These are phyloP conservation scores for Corythornis madagascariensis DNA, from an alignment of 2,113 vertebrate genomes.

Conservation along the genomic window DNA sequence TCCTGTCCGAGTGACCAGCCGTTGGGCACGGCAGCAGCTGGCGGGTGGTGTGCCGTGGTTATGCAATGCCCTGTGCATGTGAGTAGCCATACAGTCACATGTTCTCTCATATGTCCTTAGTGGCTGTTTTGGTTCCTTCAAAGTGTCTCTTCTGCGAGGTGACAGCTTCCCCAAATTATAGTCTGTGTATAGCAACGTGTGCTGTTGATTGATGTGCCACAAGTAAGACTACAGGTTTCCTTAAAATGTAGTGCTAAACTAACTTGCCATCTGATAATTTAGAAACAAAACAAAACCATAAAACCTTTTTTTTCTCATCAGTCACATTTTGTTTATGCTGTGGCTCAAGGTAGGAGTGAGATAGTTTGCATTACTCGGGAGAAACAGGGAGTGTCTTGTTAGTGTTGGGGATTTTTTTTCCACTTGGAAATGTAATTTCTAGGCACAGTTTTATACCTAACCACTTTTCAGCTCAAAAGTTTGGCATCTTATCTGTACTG, in stretches of 20 bases:
- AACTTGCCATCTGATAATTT: background rate
- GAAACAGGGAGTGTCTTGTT: background rate
- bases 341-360: background rate
- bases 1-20: accelerated
- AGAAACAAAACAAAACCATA: background rate
- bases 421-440: background rate
- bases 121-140: background rate
- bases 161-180: background rate
- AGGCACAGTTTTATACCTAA: background rate
- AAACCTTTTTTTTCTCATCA: background rate
- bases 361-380: background rate
- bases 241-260: background rate
- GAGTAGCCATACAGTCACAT: constrained; percentile 25
- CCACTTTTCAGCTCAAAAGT: background rate
- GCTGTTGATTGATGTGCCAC: accelerated
- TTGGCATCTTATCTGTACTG: background rate
- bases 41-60: background rate
- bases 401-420: background rate
- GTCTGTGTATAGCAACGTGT: background rate
- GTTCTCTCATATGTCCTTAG: background rate
- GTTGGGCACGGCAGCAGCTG: accelerated
- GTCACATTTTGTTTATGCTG: background rate
- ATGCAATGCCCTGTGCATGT: constrained; percentile 34
- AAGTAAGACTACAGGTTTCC: accelerated
- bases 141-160: accelerated